A percentile compares a stretch with the other conserved stretches of the same genome.
Evolutionary conservation across 2,113 vertebrate species (phyloP).

Genomic region (Promerops cafer): DNA sequence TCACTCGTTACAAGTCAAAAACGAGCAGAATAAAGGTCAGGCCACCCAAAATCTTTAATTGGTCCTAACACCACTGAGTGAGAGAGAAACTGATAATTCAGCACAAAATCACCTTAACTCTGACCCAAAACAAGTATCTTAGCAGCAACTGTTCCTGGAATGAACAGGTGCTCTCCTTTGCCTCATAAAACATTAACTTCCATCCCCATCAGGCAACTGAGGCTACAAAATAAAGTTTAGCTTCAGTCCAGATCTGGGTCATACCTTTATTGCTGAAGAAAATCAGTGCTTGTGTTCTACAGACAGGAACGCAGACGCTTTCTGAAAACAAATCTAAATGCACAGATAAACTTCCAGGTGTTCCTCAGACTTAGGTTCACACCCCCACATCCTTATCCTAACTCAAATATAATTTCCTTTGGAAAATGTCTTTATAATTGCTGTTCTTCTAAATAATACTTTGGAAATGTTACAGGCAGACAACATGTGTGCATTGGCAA

Average conservation of each 20-base stretch:
- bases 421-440: neutral
- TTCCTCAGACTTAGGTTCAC: neutral
- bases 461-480: neutral
- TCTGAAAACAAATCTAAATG: neutral
- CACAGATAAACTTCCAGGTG: neutral
- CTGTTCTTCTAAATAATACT: neutral
- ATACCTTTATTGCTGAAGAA: neutral
- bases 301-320: neutral
- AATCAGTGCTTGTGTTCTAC: neutral
- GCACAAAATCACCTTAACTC: constrained; percentile 22
- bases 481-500: neutral
- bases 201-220: neutral
- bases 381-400: neutral
- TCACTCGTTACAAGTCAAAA: neutral
- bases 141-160: neutral
- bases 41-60: constrained; percentile 12
- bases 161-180: neutral
- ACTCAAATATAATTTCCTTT: neutral
- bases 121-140: neutral
- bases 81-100: constrained; percentile 27
- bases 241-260: neutral
- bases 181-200: constrained; percentile 38
- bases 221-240: neutral
- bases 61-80: neutral
- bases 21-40: neutral